A percentile compares a stretch with the other conserved stretches of the same genome.
These are phyloP conservation scores for Thera britannica DNA, from an alignment of 2,888 invertebrate species.

Conservation along the genomic window DNA sequence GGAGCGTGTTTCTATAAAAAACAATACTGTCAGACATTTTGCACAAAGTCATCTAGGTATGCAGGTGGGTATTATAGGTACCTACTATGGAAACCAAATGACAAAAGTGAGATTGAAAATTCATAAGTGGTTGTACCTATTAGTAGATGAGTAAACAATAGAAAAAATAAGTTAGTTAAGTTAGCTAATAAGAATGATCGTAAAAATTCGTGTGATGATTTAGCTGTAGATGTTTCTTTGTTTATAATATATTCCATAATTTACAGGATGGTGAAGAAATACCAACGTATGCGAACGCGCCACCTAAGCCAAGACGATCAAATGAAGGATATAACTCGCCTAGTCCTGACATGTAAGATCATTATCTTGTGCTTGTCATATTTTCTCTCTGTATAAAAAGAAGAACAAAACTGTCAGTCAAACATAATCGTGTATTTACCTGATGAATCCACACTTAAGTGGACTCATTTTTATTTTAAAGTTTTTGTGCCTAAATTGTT, in stretches of 20 bases:
- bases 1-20: too few species aligned
- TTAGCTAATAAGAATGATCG: neutral
- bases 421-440: neutral
- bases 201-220: neutral
- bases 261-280: constrained; percentile 72
- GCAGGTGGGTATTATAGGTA: too few species aligned
- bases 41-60: too few species aligned
- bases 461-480: neutral
- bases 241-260: neutral
- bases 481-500: neutral
- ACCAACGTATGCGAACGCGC: constrained; percentile 94
- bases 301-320: constrained; percentile 93
- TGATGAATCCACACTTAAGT: neutral
- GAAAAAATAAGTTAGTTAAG: neutral
- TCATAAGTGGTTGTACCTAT: too few species aligned
- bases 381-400: too few species aligned
- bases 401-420: neutral
- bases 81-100: too few species aligned
- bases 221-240: neutral
- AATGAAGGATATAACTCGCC: constrained; percentile 91
- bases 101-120: too few species aligned
- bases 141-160: too few species aligned
- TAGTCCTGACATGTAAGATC: constrained; percentile 87
- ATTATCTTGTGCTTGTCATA: neutral
- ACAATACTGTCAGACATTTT: too few species aligned